Base-by-base conservation (phyloP, 2,888 invertebrate genomes). In the Drosophila antonietae region DNA sequence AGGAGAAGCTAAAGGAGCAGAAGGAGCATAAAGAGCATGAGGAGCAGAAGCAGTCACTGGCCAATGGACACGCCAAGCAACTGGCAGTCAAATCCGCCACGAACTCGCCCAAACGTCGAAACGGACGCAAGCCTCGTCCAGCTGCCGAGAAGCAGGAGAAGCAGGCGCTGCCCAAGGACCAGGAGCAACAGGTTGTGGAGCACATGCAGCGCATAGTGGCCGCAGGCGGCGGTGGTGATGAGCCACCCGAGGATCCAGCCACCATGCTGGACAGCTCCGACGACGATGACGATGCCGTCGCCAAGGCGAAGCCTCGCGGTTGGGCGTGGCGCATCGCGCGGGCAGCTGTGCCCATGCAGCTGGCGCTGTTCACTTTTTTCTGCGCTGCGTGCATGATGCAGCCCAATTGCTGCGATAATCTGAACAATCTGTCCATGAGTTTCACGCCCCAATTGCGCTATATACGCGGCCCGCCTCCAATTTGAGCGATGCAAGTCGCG, bases 381-480 rank as follows among this genome's bases (percentile, higher is more conserved):
- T 96, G 95, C 88, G 94, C 96, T 61, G 95, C 95, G 57, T 96
- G 95, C 85, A 93, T 96, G 41, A 93, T 96, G 89, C 96, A 96
- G 88, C 96, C 96, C 1, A 95, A 95, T 59, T 96, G 96, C 91
- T 96, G 96, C 93, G 96, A 96, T 92, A 94, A 95, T 75, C 94
- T 96, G 85, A 96, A 96, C 92, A 96, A 95, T 88, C 94, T 96
- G 81, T 95, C 95, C 73, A 94, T 96, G 91, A 95, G 95, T 56
- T 93, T 96, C 60, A 95, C 95, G 68, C 96, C 96, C 18, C 96
- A 96, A 90, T 93, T 97, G 80, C 95, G 95, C 78, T 96, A 96
- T 89, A 94, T 96, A 62, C 94, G 95, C 74, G 96, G 96, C 71
- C 96, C 96, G 46, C 96, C 96, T 72, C 96, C 96, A 23, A 95